Conservation (phyloP, 2,797 vertebrate species). For the Cirrhinus molitorella region DNA sequence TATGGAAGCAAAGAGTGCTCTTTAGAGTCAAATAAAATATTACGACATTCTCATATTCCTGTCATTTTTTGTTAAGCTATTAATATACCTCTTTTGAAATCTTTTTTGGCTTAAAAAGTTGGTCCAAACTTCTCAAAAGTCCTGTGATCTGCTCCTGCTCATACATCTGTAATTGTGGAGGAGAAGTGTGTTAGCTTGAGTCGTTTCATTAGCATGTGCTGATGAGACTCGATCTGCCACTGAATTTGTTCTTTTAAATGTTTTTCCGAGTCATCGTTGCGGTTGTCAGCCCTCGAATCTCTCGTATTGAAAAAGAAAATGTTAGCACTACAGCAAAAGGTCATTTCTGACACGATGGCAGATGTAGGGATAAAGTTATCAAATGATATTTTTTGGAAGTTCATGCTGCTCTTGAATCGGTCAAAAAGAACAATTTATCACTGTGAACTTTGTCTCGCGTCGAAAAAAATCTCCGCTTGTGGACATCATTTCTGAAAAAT, state of each 20-base stretch:
- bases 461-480: neutral
- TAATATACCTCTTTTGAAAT: neutral
- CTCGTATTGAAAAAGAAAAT: neutral
- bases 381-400: conserved; percentile 11
- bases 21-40: neutral
- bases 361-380: conserved; percentile 26
- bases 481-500: neutral
- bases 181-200: neutral
- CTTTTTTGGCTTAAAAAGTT: neutral
- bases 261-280: conserved; percentile 7
- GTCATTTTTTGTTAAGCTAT: neutral
- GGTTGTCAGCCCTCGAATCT: neutral
- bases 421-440: neutral
- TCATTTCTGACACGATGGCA: conserved; percentile 17
- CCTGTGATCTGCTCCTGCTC: neutral
- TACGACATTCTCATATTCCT: neutral
- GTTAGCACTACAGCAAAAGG: conserved; percentile 28
- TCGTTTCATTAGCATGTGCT: conserved; percentile 3
- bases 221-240: neutral
- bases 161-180: neutral
- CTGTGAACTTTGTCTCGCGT: neutral
- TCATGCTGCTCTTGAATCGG: conserved; percentile 5
- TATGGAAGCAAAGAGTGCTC: neutral
- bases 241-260: neutral
- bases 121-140: neutral